Percentiles rank a stretch among this genome's conserved stretches.
phyloP scores from a whole-genome alignment of 92 coral and sea anemone species.

The Nematostella vectensis region DNA sequence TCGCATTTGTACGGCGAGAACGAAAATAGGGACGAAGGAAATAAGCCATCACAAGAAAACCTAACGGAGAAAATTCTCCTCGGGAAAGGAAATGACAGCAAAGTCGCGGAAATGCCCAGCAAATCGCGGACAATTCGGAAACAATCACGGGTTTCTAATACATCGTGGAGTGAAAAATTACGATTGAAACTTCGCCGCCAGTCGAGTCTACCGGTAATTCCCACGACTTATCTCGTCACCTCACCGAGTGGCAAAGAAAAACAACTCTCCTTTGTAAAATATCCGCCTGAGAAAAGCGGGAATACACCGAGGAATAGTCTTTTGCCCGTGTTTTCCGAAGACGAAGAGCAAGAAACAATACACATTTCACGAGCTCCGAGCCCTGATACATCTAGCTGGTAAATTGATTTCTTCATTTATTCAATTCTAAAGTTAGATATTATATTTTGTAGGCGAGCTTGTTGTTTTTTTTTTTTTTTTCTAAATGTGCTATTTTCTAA shows the following conservation, averaged over 20 bases:
- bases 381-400: conserved; percentile 87
- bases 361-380: conserved; percentile 95
- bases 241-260: conserved; percentile 81
- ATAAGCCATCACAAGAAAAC: conserved; percentile 3
- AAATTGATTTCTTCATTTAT: conserved; percentile 4
- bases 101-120: conserved; percentile 2
- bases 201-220: conserved; percentile 91
- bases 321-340: conserved; percentile 77
- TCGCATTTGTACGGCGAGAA: conserved; percentile 1
- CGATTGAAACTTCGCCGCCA: conserved; percentile 74
- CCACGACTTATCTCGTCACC: conserved; percentile 93
- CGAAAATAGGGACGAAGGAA: neutral
- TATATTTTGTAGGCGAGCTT: no score
- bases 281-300: conserved; percentile 72
- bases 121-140: conserved; percentile 13
- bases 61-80: neutral
- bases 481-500: no score
- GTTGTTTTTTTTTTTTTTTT: neutral
- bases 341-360: conserved; percentile 89
- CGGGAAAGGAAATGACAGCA: conserved; percentile 1
- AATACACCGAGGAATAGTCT: conserved; percentile 35
- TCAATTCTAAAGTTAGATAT: neutral
- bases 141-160: conserved; percentile 53
- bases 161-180: conserved; percentile 72
- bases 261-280: conserved; percentile 77